Conservation (phyloP, 2,113 vertebrate species). For the Amblyopsis rosae region DNA sequence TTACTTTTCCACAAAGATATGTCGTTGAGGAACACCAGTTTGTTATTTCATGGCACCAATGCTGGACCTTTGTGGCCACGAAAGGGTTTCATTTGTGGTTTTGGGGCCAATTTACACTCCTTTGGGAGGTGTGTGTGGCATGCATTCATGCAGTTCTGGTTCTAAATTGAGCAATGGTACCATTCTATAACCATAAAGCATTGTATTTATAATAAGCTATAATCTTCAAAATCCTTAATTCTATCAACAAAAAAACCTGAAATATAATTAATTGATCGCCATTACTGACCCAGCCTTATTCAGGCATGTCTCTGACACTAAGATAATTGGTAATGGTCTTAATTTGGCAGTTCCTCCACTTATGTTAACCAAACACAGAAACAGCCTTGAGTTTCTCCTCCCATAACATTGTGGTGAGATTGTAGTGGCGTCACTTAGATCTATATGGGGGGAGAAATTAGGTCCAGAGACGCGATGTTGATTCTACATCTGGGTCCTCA, state of each 20-base stretch:
- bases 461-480: constrained; percentile 55
- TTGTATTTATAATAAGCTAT: no score
- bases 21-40: constrained; percentile 39
- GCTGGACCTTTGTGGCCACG: constrained; percentile 20
- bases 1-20: constrained; percentile 24
- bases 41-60: constrained; percentile 48
- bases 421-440: constrained; percentile 29
- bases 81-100: constrained; percentile 63
- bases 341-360: constrained; percentile 47
- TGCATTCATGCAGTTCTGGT: not conserved
- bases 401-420: constrained; percentile 59
- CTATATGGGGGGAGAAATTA: constrained; percentile 60
- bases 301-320: constrained; percentile 3
- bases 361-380: constrained; percentile 54
- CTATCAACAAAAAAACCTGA: no score
- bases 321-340: constrained; percentile 24
- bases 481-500: constrained; percentile 67
- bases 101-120: constrained; percentile 56
- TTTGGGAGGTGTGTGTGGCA: constrained; percentile 10
- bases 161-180: constrained; percentile 3
- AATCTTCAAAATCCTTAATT: no score
- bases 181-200: no score
- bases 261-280: not conserved
- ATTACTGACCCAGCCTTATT: constrained; percentile 11
- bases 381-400: constrained; percentile 52